These are phyloP conservation scores for Cydia amplana DNA, from an alignment of 1,140 invertebrate species.

Conservation along the genomic window DNA sequence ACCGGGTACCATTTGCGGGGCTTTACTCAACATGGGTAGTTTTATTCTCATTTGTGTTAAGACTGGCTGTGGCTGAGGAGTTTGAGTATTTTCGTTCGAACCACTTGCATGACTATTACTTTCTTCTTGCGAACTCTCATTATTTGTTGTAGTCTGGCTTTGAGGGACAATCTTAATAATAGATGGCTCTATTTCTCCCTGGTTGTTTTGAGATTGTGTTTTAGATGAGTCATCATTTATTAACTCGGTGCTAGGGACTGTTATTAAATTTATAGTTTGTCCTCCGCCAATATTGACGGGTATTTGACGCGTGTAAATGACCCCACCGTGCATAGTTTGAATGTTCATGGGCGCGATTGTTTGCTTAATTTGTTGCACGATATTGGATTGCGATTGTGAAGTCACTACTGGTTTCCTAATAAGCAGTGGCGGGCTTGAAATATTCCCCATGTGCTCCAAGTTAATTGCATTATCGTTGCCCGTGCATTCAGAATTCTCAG, in stretches of 20 bases:
- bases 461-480: conserved; percentile 58
- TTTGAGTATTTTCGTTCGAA: conserved; percentile 53
- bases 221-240: conserved; percentile 66
- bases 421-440: conserved; percentile 70
- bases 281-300: conserved; percentile 79
- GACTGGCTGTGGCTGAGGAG: conserved; percentile 67
- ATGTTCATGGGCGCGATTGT: conserved; percentile 76
- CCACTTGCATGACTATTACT: conserved; percentile 49
- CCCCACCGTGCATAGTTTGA: conserved; percentile 82
- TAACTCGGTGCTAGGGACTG: conserved; percentile 75
- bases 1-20: conserved; percentile 71
- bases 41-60: conserved; percentile 79
- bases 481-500: conserved; percentile 57
- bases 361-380: conserved; percentile 75
- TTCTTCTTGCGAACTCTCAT: conserved; percentile 60
- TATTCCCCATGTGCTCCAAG: conserved; percentile 69
- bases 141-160: conserved; percentile 47
- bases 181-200: conserved; percentile 65
- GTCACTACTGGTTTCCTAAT: conserved; percentile 64
- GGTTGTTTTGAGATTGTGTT: conserved; percentile 52
- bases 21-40: conserved; percentile 77
- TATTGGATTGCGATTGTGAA: conserved; percentile 60
- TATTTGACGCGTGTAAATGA: conserved; percentile 82
- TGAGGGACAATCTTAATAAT: conserved; percentile 77
- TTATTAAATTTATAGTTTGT: conserved; percentile 82